A percentile compares a stretch with the other conserved stretches of the same genome.
These are phyloP conservation scores for Notarius quadriscutis DNA, from an alignment of 2,113 vertebrate genomes.

Conservation along the genomic window DNA sequence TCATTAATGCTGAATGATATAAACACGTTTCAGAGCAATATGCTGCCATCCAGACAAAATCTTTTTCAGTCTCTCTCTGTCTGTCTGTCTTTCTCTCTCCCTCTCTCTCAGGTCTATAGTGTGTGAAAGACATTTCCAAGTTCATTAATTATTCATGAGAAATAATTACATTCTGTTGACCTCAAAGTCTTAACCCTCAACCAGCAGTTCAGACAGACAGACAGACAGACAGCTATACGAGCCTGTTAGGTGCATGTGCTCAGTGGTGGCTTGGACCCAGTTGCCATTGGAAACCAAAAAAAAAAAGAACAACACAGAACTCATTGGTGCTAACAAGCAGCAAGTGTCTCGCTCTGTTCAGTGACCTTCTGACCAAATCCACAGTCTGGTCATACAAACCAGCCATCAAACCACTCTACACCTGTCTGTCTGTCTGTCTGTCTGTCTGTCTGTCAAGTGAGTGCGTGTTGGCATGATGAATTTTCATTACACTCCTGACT, in stretches of 20 bases:
- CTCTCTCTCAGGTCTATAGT: background rate
- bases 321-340: conserved; percentile 24
- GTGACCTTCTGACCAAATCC: background rate
- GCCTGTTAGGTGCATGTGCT: background rate
- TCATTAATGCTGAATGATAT: no score
- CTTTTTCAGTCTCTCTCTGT: no score
- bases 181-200: background rate
- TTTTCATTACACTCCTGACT: background rate
- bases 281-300: conserved; percentile 22
- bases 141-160: background rate
- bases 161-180: conserved; percentile 4
- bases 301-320: background rate
- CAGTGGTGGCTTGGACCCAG: background rate
- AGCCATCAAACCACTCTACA: background rate
- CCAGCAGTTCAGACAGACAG: background rate
- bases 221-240: background rate
- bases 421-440: background rate
- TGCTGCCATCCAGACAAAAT: no score
- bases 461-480: background rate
- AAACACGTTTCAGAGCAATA: no score
- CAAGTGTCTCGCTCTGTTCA: background rate
- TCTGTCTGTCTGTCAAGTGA: background rate
- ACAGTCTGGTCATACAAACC: background rate
- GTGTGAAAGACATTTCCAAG: background rate
- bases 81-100: no score